Percentiles rank a stretch among this genome's conserved stretches.
phyloP scores from a whole-genome alignment of 2,113 vertebrate species.

The Athene noctua region DNA sequence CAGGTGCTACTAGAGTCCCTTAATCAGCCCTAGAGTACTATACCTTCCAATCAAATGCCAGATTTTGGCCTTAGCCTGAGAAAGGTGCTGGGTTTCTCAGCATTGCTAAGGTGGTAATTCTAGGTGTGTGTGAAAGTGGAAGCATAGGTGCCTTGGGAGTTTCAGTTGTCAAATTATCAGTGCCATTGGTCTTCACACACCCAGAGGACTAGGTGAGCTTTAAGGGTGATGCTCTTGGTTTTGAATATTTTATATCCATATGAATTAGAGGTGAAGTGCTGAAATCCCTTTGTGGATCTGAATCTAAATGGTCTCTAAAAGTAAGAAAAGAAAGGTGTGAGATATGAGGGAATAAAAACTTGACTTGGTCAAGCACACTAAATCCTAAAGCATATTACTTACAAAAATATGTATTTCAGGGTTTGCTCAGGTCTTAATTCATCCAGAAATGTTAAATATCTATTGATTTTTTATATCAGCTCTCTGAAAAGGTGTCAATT shows the following conservation, averaged over 20 bases:
- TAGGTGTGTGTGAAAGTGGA: background rate
- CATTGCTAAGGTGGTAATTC: background rate
- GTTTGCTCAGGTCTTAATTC: background rate
- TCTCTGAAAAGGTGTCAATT: background rate
- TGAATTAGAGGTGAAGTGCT: background rate
- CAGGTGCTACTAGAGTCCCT: background rate
- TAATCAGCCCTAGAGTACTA: background rate
- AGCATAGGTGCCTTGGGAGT: rapidly evolving
- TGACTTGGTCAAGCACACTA: background rate
- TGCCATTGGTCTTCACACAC: background rate
- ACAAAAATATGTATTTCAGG: background rate
- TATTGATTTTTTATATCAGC: background rate
- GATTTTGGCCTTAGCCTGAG: background rate
- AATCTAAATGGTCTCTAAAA: background rate
- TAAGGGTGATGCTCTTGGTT: background rate
- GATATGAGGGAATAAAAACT: background rate
- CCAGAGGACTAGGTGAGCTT: background rate
- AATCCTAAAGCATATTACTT: background rate
- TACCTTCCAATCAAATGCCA: background rate
- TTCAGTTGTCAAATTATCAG: background rate
- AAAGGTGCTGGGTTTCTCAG: background rate
- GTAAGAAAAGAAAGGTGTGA: background rate
- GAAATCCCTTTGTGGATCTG: background rate
- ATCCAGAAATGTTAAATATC: background rate
- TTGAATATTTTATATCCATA: background rate